Base-by-base conservation (phyloP, 2,888 invertebrate species). In the Loripinus fragilis region DNA sequence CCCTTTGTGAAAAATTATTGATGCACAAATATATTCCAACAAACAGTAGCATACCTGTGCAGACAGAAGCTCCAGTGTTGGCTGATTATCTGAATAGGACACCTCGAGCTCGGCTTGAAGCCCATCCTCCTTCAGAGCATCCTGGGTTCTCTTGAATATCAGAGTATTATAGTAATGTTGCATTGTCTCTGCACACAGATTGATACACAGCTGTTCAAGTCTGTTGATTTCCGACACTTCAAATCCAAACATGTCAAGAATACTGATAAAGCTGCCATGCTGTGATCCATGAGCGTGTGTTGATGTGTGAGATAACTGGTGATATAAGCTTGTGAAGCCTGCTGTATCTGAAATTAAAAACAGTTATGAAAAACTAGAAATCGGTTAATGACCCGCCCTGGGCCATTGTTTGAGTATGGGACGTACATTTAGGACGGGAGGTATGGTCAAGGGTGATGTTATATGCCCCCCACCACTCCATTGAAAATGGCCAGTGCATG, bases 111-210 rank as follows among this genome's bases (percentile, higher is more conserved):
- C 97, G 93, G 96, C 97, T 72, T 96, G 95, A 88, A 98, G 97
- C 70, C 97, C 97, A 94, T 98, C 98, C 93, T 98, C 98, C 81
- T 97, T 95, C 91, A 98, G 98, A 72, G 98, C 97, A 94, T 98
- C 98, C 85, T 97, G 97, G 86, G 97, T 96, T 30, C 97, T 97
- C 94, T 98, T 98, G 94, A 98, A 98, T 88, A 98, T 97, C 94
- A 98, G 98, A 72, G 98, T 98, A 94, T 98, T 98, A 95, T 98
- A 98, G 94, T 98, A 98, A 94, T 98, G 98, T 94, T 98, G 98
- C 97, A 98, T 97, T 42, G 98, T 98, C 94, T 98, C 98, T 0
- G 98, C 98, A 94, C 98, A 98, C 81, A 98, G 95, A 94, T 98
- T 98, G 90, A 98, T 97, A 94, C 98, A 98, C 78, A 98, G 95